Evolutionary conservation across 2,113 vertebrate species (phyloP).

Genomic region (Apodemus sylvaticus): DNA sequence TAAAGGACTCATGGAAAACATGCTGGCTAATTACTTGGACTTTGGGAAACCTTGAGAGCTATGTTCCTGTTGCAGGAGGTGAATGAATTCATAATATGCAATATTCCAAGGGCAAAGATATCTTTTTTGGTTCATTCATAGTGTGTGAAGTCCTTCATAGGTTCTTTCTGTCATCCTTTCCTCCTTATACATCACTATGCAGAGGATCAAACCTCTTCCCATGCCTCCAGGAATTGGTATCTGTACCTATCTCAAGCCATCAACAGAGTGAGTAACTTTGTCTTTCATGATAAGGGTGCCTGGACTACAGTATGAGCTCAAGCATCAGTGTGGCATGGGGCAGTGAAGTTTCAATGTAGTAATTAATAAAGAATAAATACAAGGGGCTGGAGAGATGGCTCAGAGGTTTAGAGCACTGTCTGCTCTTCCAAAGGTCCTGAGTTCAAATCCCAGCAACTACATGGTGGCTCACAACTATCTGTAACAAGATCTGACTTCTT

Average conservation of each 20-base stretch:
- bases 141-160: background rate
- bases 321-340: background rate
- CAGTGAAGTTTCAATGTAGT: background rate
- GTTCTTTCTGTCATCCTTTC: too few species aligned
- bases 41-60: background rate
- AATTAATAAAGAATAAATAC: background rate
- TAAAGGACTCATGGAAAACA: background rate
- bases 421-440: too few species aligned
- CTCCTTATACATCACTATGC: fast-evolving
- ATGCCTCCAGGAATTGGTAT: fast-evolving
- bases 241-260: background rate
- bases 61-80: background rate
- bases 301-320: background rate
- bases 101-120: background rate
- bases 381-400: too few species aligned
- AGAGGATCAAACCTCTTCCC: background rate
- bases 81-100: background rate
- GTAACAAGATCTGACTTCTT: too few species aligned
- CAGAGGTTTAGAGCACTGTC: too few species aligned
- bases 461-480: too few species aligned
- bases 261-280: background rate
- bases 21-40: background rate
- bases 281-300: background rate
- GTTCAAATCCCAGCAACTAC: too few species aligned
- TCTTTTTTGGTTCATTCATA: background rate